phyloP scores from a whole-genome alignment of 2,113 vertebrate species.

The Solea solea region DNA sequence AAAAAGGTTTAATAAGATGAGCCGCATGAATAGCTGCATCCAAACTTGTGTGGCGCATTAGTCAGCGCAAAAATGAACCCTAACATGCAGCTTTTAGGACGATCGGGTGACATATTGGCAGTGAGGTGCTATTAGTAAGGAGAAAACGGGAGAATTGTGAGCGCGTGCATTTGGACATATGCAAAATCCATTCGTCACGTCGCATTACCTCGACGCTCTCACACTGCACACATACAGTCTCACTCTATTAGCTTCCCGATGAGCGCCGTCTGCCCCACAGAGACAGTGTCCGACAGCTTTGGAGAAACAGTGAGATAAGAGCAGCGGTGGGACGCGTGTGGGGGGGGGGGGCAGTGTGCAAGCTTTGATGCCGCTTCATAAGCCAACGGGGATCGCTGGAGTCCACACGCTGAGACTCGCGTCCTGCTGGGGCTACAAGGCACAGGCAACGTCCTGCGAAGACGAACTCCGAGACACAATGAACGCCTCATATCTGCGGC shows the following conservation, averaged over 20 bases:
- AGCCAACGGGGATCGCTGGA: constrained; percentile 60
- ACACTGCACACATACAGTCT: constrained; percentile 41
- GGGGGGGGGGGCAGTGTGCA: constrained; percentile 38
- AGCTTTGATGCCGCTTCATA: constrained; percentile 55
- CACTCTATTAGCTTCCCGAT: constrained; percentile 60
- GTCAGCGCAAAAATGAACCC: constrained; percentile 65
- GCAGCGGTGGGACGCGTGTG: constrained; percentile 47
- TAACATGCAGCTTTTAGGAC: constrained; percentile 47
- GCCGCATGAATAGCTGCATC: constrained; percentile 69
- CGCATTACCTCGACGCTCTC: constrained; percentile 47
- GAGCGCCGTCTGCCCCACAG: constrained; percentile 54
- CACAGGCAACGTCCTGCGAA: not conserved
- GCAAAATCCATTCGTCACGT: constrained; percentile 51
- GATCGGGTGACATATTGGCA: constrained; percentile 58
- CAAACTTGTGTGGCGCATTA: constrained; percentile 63
- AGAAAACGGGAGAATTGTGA: constrained; percentile 19
- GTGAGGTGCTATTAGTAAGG: constrained; percentile 52
- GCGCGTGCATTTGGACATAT: constrained; percentile 22
- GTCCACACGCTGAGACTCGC: constrained; percentile 29
- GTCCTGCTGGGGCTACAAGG: constrained; percentile 25
- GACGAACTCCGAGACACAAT: too few species aligned
- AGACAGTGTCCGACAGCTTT: constrained; percentile 48
- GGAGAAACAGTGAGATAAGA: constrained; percentile 49
- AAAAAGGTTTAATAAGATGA: constrained; percentile 71
- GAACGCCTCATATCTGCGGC: not conserved